Base-by-base conservation (phyloP, 2,797 vertebrate genomes). In the Phylloscopus collybita region DNA sequence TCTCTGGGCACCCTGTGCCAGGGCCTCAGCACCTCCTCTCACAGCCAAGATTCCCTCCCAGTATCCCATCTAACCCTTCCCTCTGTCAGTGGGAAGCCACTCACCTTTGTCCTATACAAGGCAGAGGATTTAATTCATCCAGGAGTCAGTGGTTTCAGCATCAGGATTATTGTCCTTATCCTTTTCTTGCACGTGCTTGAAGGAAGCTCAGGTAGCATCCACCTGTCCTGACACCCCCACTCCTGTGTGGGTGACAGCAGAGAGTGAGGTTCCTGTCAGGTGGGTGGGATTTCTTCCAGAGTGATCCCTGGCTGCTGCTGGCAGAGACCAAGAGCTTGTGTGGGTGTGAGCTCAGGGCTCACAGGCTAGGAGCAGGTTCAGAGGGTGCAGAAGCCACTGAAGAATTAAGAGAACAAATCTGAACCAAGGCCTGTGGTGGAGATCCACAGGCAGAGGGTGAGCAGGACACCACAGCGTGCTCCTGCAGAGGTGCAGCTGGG, bases 331-430 rank as follows among this genome's bases (percentile, higher is more conserved):
- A 13, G 42, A 70, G 42, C 42, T 34, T 2, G 5, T 21, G 49
- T 42, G 57, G 56, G 40, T 8, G 30, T 26, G 56, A 70, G 65
- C 49, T 62, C 34, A 12, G 30, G 42, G 42, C 34, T n/a, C 65
- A n/a, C 11, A 13, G 65, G 21, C n/a, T 1, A 61, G 40, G 47
- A 40, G 34, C n/a, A 47, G 30, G 4, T 15, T 40, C 83, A 34
- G 56, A 12, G 49, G 10, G 34, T 8, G 29, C 65, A 61, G 49
- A 14, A 40, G 20, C 25, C n/a, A 19, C 34, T 18, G 73, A 40
- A 26, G 18, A 42, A 5, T 3, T 18, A 42, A 17, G 42, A 11
- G 36, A 49, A 36, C 0, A 5, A 49, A 49, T 4, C 4, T 26
- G 82, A 36, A 9, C 32, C 53, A 16, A 2, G 0, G 21, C 11